Conservation (phyloP, 2,797 vertebrate genomes). For the Xenentodon cancila region DNA sequence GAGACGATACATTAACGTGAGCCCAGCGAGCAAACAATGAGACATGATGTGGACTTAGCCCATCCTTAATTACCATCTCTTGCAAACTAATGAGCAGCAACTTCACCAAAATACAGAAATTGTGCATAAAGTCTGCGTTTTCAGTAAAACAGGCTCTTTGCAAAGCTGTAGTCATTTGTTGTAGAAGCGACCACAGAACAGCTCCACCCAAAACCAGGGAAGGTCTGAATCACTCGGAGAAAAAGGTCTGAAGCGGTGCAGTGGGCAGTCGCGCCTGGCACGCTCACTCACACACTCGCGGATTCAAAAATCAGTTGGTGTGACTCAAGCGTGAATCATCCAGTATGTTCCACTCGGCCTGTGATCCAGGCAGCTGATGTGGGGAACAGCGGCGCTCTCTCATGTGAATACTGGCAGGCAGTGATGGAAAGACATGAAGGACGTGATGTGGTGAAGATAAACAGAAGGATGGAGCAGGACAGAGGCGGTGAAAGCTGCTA, state of each 20-base stretch:
- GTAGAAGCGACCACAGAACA: constrained; percentile 65
- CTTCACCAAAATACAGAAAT: constrained; percentile 43
- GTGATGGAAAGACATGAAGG: constrained; percentile 30
- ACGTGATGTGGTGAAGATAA: constrained; percentile 25
- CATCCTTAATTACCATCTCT: constrained; percentile 25
- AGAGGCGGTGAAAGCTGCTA: constrained; percentile 17
- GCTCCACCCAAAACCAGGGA: constrained; percentile 72
- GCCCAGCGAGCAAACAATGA: background rate
- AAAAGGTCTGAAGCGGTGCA: constrained; percentile 60
- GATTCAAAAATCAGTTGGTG: constrained; percentile 40
- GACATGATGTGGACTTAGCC: constrained; percentile 4
- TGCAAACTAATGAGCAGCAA: constrained; percentile 30
- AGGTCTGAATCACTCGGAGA: constrained; percentile 76
- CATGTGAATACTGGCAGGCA: constrained; percentile 8
- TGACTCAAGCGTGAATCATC: constrained; percentile 69
- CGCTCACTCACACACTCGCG: constrained; percentile 34
- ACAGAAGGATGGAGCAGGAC: constrained; percentile 7
- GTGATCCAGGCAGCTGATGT: constrained; percentile 40
- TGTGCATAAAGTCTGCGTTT: constrained; percentile 45
- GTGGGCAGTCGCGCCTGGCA: constrained; percentile 41
- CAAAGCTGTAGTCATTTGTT: constrained; percentile 34
- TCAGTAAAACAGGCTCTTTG: constrained; percentile 31
- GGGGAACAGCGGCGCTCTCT: constrained; percentile 38
- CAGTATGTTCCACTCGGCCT: constrained; percentile 52
- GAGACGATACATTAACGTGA: constrained; percentile 17